phyloP scores from a whole-genome alignment of 2,797 vertebrate genomes.

The Anguilla anguilla region DNA sequence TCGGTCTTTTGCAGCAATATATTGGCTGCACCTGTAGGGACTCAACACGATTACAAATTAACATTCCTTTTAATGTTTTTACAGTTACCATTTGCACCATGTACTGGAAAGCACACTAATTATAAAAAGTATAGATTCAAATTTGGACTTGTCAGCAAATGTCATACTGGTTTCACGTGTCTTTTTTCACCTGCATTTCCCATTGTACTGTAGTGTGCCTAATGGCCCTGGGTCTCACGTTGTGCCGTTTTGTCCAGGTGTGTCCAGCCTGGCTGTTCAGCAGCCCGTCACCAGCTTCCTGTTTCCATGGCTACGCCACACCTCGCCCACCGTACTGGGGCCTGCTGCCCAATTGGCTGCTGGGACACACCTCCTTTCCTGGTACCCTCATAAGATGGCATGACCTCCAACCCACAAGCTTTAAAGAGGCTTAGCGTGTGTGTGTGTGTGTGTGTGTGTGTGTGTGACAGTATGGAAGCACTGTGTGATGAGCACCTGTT shows the following conservation, averaged over 20 bases:
- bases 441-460: constrained; percentile 6
- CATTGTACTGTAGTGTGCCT: neutral
- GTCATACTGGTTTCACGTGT: neutral
- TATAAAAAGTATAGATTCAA: neutral
- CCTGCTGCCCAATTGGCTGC: constrained; percentile 51
- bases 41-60: neutral
- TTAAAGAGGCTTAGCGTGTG: neutral
- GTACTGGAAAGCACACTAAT: neutral
- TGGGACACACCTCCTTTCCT: constrained; percentile 27
- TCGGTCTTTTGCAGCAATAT: neutral
- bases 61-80: neutral
- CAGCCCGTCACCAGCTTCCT: constrained; percentile 31
- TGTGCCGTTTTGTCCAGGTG: constrained; percentile 42
- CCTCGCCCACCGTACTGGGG: constrained; percentile 33
- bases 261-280: constrained; percentile 20
- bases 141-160: neutral
- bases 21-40: neutral
- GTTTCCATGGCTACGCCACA: constrained; percentile 49
- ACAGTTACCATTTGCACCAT: neutral
- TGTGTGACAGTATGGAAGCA: neutral
- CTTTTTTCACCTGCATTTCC: neutral
- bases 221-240: neutral
- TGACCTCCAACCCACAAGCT: constrained; percentile 20
- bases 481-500: neutral
- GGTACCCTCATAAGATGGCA: constrained; percentile 30